These are phyloP conservation scores for Philaenus spumarius DNA, from an alignment of 1,140 invertebrate species.

Conservation along the genomic window DNA sequence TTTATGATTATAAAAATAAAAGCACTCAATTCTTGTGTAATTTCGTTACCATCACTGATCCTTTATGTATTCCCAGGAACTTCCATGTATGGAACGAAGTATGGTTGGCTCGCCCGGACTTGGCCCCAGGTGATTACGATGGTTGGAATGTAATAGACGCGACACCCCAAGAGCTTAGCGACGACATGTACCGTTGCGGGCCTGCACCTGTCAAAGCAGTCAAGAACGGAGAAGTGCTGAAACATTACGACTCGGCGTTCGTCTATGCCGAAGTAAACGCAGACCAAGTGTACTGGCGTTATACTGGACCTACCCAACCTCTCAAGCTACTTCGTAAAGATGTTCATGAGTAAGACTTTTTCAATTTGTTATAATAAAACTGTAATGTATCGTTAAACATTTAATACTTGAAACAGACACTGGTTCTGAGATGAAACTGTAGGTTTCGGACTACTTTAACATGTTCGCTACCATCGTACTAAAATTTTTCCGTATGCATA, in stretches of 20 bases:
- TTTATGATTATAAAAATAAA: too few relatives aligned
- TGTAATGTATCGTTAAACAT: too few relatives aligned
- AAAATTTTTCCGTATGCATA: too few relatives aligned
- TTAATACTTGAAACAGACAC: too few relatives aligned
- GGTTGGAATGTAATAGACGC: conserved; percentile 94
- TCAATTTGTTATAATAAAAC: too few relatives aligned
- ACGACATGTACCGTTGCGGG: conserved; percentile 73
- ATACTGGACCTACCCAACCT: conserved; percentile 70
- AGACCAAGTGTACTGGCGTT: conserved; percentile 80
- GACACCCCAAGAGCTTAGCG: conserved; percentile 83
- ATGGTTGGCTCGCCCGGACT: conserved; percentile 84
- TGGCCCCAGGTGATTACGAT: conserved; percentile 60
- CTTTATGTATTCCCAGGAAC: conserved; percentile 50
- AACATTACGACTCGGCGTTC: conserved; percentile 76
- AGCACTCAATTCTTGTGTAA: too few relatives aligned
- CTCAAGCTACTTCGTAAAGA: conserved; percentile 73
- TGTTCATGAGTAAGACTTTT: conserved; percentile 54
- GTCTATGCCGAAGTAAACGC: conserved; percentile 85
- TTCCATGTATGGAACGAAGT: conserved; percentile 96
- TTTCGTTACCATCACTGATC: too few relatives aligned
- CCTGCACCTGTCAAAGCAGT: conserved; percentile 74
- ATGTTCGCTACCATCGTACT: too few relatives aligned
- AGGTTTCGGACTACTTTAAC: too few relatives aligned
- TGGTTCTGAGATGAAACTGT: too few relatives aligned
- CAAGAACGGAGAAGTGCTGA: conserved; percentile 70